Base-by-base conservation (phyloP, 2,888 invertebrate genomes). In the Agriopis marginaria region DNA sequence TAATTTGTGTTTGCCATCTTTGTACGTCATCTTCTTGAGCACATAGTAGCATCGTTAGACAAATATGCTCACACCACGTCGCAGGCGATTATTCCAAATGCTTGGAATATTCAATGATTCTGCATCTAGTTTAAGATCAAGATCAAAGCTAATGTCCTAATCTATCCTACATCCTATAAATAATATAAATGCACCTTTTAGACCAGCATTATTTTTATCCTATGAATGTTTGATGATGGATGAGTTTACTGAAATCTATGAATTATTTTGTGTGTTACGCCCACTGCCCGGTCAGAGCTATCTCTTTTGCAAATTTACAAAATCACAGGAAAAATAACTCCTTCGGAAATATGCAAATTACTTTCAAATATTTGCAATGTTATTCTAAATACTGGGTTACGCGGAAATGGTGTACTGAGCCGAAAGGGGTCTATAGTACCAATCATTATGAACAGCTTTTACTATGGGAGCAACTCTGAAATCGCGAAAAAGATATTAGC, bases 141-240 rank as follows among this genome's bases (percentile, higher is more conserved):
- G 81, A 85, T 79, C 82, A 83, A 87, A 87, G 85, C 89, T 82
- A 79, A 85, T 87, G 85, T 14, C 85, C 83, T 75, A 54, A 68
- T 66, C 39, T 59, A 49, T 61, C 64, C 64, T 63, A 65, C 61
- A 64, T 75, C 72, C 72, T 82, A 79, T 81, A 80, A 59, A 32
- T 88, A 87, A 71, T 82, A 79, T 81, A 80, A 59, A 32, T 88
- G 88, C 85, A 86, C 82, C 83, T 83, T 78, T 47, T 51, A 39
- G 23, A 69, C 62, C 69, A 62, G 69, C 69, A 53, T 12, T 61
- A 50, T 61, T 65, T 65, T 54, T 42, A 9, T 56, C 50, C 17
- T 4, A 8, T 4, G 40, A 9, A 51, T 53, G 51, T 12, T n/a
- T 14, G 54, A 40, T 17, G 49, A 68, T 40, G 47, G 32, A 56